Percentiles rank a stretch among this genome's conserved stretches.
phyloP scores from a whole-genome alignment of 2,888 invertebrate genomes.

The Caenorhabditis macrosperma region DNA sequence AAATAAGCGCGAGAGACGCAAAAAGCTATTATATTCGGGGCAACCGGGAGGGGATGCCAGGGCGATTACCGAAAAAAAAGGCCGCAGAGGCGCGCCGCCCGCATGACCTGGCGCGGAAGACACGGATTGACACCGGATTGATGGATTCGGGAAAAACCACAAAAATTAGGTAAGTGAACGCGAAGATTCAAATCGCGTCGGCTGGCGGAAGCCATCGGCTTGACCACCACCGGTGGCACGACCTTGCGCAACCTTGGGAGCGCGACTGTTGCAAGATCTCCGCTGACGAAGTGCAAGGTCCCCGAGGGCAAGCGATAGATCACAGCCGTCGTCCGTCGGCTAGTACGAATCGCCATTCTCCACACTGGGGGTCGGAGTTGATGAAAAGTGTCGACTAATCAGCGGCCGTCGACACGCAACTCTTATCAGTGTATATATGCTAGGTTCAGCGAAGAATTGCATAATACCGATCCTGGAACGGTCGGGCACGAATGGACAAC shows the following conservation, averaged over 20 bases:
- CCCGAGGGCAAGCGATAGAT: slow-evolving; percentile 2
- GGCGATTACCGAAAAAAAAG: slow-evolving; percentile 52
- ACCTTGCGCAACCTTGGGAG: slow-evolving; percentile 35
- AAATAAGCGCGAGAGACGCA: slow-evolving; percentile 38
- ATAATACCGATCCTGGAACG: slow-evolving; percentile 50
- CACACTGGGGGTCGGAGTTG: slow-evolving; percentile 18
- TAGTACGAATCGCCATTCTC: slow-evolving; percentile 12
- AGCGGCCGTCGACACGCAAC: slow-evolving; percentile 36
- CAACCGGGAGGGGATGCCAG: slow-evolving; percentile 46
- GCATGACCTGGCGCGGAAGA: slow-evolving; percentile 57
- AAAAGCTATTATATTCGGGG: slow-evolving; percentile 46
- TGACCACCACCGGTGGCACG: slow-evolving; percentile 35
- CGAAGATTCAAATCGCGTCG: slow-evolving; percentile 28
- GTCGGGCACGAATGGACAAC: slow-evolving; percentile 51
- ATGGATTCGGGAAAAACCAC: slow-evolving; percentile 59
- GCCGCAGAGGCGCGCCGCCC: slow-evolving; percentile 35
- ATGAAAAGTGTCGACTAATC: slow-evolving; percentile 44
- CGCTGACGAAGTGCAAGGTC: slow-evolving; percentile 49
- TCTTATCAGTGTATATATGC: slow-evolving; percentile 45
- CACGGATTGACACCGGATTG: slow-evolving; percentile 57
- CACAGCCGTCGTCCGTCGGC: slow-evolving; percentile 1
- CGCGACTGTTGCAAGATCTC: slow-evolving; percentile 51
- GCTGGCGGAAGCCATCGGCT: slow-evolving; percentile 46
- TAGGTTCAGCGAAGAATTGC: slow-evolving; percentile 49
- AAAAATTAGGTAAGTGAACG: slow-evolving; percentile 49